A percentile compares a stretch with the other conserved stretches of the same genome.
Evolutionary conservation across 1,140 invertebrate species (phyloP).

Genomic region (Trinorchestia longiramus): DNA sequence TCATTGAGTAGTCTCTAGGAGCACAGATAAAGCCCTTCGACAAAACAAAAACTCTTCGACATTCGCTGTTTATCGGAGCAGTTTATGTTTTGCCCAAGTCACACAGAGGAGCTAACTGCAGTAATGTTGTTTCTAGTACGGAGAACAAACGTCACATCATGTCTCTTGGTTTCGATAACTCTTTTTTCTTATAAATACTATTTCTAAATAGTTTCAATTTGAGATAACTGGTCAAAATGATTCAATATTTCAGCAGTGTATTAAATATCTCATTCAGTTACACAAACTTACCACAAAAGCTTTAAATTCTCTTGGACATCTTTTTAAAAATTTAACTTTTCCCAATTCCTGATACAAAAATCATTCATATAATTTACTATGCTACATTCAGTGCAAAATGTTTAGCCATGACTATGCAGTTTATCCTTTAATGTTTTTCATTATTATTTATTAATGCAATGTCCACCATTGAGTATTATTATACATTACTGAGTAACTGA

Average conservation of each 20-base stretch:
- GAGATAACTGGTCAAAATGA: background rate
- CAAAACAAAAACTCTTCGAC: constrained; percentile 9
- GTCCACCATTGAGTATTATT: background rate
- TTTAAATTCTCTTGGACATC: too few relatives aligned
- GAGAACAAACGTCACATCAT: background rate
- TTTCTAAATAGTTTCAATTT: background rate
- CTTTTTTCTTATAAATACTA: background rate
- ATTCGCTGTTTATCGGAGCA: constrained; percentile 41
- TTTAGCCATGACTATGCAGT: too few relatives aligned
- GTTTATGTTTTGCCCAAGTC: constrained; percentile 12
- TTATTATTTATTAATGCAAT: too few relatives aligned
- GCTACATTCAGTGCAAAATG: too few relatives aligned
- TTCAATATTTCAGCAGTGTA: background rate
- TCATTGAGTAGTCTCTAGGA: constrained; percentile 48
- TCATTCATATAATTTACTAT: too few relatives aligned
- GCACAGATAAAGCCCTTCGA: constrained; percentile 47
- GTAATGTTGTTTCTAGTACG: background rate
- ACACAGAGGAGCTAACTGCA: background rate
- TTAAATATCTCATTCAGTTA: background rate
- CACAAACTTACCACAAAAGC: background rate
- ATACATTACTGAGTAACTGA: background rate
- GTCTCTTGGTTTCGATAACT: background rate
- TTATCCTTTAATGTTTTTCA: too few relatives aligned
- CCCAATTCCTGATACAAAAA: too few relatives aligned
- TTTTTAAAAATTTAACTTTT: too few relatives aligned